Evolutionary conservation across 2,888 invertebrate species (phyloP).

Genomic region (Molanna angustata): DNA sequence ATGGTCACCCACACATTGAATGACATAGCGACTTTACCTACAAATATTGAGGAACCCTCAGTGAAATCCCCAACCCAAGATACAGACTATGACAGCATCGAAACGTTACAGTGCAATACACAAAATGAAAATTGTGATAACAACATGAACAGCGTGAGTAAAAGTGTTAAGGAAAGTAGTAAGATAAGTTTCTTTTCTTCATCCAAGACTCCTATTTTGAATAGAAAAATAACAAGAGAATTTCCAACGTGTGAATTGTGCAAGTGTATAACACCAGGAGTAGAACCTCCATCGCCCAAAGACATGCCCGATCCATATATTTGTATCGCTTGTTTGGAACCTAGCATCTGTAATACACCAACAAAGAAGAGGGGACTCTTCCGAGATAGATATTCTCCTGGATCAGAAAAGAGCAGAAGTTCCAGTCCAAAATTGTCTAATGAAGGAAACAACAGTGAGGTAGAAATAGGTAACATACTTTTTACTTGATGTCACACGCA

Average conservation of each 20-base stretch:
- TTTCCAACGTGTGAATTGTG: conserved; percentile 28
- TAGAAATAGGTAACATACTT: conserved; percentile 29
- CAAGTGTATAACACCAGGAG: conserved; percentile 28
- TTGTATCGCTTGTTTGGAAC: conserved; percentile 22
- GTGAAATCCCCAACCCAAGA: conserved; percentile 38
- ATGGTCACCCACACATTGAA: conserved; percentile 51
- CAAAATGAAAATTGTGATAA: conserved; percentile 16
- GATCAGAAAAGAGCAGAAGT: conserved; percentile 29
- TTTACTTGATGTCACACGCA: no score
- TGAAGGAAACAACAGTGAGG: conserved; percentile 28
- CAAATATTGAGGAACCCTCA: conserved; percentile 38
- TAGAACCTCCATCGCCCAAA: conserved; percentile 12
- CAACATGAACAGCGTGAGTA: conserved; percentile 16
- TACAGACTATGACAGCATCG: conserved; percentile 34
- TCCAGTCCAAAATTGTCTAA: conserved; percentile 23
- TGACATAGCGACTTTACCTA: conserved; percentile 41
- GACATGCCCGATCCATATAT: conserved; percentile 19
- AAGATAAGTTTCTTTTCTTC: conserved; percentile 43
- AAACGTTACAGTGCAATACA: conserved; percentile 21
- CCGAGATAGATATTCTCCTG: conserved; percentile 23
- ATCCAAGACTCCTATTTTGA: conserved; percentile 41
- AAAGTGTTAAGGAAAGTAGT: conserved; percentile 37
- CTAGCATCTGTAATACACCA: conserved; percentile 27
- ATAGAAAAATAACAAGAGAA: conserved; percentile 39
- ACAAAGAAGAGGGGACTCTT: conserved; percentile 27